Conservation (phyloP, 2,888 invertebrate genomes). For the Nineta flava region DNA sequence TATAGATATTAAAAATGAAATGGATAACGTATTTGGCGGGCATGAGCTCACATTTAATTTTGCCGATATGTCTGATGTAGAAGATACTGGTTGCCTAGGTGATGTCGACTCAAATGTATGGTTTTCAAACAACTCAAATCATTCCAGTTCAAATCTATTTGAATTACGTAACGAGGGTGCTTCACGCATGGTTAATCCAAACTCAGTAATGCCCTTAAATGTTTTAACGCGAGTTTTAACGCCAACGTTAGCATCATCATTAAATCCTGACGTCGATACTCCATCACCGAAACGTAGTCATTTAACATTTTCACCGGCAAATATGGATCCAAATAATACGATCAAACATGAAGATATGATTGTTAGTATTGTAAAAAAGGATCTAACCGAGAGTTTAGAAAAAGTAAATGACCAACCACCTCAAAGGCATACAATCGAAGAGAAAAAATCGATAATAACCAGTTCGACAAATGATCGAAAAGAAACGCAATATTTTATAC, state of each 20-base stretch:
- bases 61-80: constrained; percentile 48
- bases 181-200: constrained; percentile 77
- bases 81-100: constrained; percentile 33
- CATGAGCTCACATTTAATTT: constrained; percentile 47
- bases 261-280: constrained; percentile 34
- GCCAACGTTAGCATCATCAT: constrained; percentile 17
- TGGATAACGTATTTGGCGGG: constrained; percentile 60
- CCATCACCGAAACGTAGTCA: constrained; percentile 53
- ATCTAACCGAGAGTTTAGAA: constrained; percentile 42
- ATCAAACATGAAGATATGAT: constrained; percentile 31
- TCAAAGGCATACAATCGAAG: background rate
- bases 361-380: constrained; percentile 43
- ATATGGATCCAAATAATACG: constrained; percentile 44
- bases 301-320: constrained; percentile 52
- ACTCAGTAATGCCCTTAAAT: constrained; percentile 67
- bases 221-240: constrained; percentile 23
- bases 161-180: constrained; percentile 56
- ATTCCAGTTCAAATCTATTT: constrained; percentile 47
- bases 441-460: background rate
- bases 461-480: background rate
- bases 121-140: constrained; percentile 29
- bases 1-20: constrained; percentile 75
- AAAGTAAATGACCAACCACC: constrained; percentile 17
- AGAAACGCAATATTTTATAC: background rate
- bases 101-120: constrained; percentile 38